Evolutionary conservation across 2,888 invertebrate genomes (phyloP).

Genomic region (Himalopsyche anomala): DNA sequence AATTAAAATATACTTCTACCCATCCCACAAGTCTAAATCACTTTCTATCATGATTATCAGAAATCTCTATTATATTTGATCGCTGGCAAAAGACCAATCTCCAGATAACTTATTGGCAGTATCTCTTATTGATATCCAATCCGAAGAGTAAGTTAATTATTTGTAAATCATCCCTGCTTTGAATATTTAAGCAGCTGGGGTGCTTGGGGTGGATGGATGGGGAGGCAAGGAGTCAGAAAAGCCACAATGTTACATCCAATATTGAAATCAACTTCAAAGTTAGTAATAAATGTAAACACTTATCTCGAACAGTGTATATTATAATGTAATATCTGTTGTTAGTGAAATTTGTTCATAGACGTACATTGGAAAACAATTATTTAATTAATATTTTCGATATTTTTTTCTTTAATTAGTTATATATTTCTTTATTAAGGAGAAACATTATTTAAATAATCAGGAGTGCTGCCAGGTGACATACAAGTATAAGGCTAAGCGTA

Average conservation of each 20-base stretch:
- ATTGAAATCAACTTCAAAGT: constrained; percentile 27
- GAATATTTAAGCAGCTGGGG: constrained; percentile 19
- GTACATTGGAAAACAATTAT: not conserved
- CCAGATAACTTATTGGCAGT: not conserved
- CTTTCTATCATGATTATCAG: not conserved
- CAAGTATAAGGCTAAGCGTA: no score
- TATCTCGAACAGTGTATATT: constrained; percentile 16
- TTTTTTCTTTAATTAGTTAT: no score
- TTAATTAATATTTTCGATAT: no score
- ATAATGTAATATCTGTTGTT: not conserved
- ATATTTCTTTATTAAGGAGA: no score
- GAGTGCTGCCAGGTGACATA: no score
- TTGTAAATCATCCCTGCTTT: constrained; percentile 38
- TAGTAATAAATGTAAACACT: constrained; percentile 34
- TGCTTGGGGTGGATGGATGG: not conserved
- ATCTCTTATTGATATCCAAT: not conserved
- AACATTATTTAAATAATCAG: no score
- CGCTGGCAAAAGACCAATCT: not conserved
- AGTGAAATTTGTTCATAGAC: not conserved
- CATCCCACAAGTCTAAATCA: no score
- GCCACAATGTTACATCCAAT: constrained; percentile 29
- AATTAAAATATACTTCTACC: no score
- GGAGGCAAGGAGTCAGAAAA: not conserved
- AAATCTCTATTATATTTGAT: not conserved
- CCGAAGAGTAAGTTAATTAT: not conserved